Percentiles rank a stretch among this genome's conserved stretches.
phyloP scores from a whole-genome alignment of 1,140 invertebrate genomes.

The Zaprionus davidi region DNA sequence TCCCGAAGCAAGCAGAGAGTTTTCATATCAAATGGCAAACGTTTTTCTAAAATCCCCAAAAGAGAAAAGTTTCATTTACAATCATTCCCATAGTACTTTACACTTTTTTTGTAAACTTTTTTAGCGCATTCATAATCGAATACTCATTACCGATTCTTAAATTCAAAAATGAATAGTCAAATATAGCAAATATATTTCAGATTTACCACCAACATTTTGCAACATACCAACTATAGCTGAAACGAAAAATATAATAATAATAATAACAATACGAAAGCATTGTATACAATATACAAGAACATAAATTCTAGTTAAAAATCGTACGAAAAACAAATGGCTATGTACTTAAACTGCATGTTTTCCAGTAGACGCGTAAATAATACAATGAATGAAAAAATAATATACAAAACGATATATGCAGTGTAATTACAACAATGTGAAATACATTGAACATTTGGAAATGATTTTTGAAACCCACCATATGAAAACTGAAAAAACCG shows the following conservation, averaged over 20 bases:
- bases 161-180: slow-evolving; percentile 69
- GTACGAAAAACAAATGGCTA: slow-evolving; percentile 31
- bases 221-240: slow-evolving; percentile 62
- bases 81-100: slow-evolving; percentile 30
- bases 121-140: slow-evolving; percentile 56
- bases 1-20: slow-evolving; percentile 31
- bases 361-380: slow-evolving; percentile 32
- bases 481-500: slow-evolving; percentile 30
- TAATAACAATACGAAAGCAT: slow-evolving; percentile 28
- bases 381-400: slow-evolving; percentile 35
- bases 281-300: slow-evolving; percentile 42
- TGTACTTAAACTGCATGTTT: slow-evolving; percentile 38
- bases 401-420: slow-evolving; percentile 14
- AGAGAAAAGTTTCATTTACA: slow-evolving; percentile 34
- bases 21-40: slow-evolving; percentile 53
- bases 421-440: slow-evolving; percentile 10
- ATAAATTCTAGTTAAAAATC: slow-evolving; percentile 52
- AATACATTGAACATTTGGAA: slow-evolving; percentile 52
- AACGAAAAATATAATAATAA: slow-evolving; percentile 60
- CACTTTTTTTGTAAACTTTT: slow-evolving; percentile 33
- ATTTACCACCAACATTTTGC: slow-evolving; percentile 79
- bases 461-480: slow-evolving; percentile 73
- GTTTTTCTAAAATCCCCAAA: slow-evolving; percentile 54
- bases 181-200: slow-evolving; percentile 69
- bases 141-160: slow-evolving; percentile 11